A percentile compares a stretch with the other conserved stretches of the same genome.
These are phyloP conservation scores for Pleuronectes platessa DNA, from an alignment of 2,113 vertebrate species.

Conservation along the genomic window DNA sequence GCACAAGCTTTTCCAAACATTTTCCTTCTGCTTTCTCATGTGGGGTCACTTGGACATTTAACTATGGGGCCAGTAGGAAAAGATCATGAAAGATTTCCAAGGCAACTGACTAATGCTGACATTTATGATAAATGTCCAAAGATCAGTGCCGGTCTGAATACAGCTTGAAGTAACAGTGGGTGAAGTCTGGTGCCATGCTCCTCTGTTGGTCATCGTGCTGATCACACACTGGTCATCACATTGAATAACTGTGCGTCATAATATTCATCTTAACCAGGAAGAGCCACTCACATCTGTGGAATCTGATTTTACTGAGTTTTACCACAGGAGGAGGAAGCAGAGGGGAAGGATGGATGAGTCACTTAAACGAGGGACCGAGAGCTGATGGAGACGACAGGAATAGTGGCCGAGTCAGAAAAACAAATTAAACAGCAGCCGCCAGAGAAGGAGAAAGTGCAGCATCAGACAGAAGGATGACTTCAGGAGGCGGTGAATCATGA, in stretches of 20 bases:
- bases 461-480: constrained; percentile 21
- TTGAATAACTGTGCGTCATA: constrained; percentile 39
- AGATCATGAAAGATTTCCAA: no score
- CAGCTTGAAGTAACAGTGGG: background rate
- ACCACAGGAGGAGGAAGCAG: constrained; percentile 25
- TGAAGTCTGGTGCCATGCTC: background rate
- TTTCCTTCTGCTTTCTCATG: no score
- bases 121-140: no score
- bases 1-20: no score
- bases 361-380: constrained; percentile 33
- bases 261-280: constrained; percentile 47
- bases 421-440: constrained; percentile 31
- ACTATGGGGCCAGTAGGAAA: no score
- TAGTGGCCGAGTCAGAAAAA: constrained; percentile 41
- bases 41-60: no score
- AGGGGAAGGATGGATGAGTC: constrained; percentile 47
- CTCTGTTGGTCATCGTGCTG: constrained; percentile 7
- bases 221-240: constrained; percentile 46
- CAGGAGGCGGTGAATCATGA: constrained; percentile 46
- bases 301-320: constrained; percentile 42
- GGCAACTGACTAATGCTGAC: no score
- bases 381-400: background rate
- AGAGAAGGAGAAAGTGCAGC: constrained; percentile 20
- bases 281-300: constrained; percentile 49
- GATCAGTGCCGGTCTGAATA: no score